phyloP scores from a whole-genome alignment of 2,113 vertebrate genomes.

The Phocoena sinus region DNA sequence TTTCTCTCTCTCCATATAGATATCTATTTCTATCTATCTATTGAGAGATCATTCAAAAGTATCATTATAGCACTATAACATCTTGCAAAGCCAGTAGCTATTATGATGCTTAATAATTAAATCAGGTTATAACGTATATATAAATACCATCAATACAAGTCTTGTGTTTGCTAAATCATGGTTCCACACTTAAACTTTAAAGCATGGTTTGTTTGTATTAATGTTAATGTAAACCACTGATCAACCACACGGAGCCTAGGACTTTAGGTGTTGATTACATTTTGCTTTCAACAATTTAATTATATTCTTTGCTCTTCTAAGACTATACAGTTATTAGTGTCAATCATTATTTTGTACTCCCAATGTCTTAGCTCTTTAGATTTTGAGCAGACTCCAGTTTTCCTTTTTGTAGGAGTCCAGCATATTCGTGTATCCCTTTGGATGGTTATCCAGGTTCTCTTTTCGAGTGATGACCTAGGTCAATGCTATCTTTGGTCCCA shows the following conservation, averaged over 20 bases:
- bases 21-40: background rate
- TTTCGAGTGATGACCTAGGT: background rate
- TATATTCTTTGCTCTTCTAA: background rate
- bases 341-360: background rate
- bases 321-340: background rate
- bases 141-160: background rate
- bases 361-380: background rate
- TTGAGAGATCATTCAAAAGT: background rate
- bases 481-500: background rate
- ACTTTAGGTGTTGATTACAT: background rate
- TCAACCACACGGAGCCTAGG: background rate
- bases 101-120: background rate
- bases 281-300: background rate
- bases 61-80: background rate
- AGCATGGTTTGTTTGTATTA: background rate
- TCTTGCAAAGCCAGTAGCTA: background rate
- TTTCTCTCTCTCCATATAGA: background rate
- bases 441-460: background rate
- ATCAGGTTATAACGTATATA: background rate
- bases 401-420: background rate
- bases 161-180: background rate
- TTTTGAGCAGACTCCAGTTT: background rate
- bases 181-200: background rate
- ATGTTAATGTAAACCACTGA: background rate
- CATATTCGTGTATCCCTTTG: background rate